These are phyloP conservation scores for Epinephelus cyanopodus DNA, from an alignment of 2,113 vertebrate genomes.

Conservation along the genomic window DNA sequence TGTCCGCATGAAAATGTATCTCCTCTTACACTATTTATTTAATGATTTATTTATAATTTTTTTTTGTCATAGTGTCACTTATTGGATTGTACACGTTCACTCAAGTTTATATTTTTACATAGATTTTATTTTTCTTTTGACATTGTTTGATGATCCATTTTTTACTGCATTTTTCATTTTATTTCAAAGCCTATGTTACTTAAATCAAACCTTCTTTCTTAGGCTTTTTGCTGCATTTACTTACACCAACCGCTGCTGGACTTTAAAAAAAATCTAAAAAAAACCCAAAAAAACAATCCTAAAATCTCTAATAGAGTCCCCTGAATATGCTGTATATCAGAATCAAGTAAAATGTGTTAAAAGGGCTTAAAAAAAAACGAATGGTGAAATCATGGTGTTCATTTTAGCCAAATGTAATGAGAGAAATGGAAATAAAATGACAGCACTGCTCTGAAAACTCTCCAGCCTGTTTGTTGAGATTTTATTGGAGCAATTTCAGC, in stretches of 20 bases:
- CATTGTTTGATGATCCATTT: not conserved
- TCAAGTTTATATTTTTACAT: not conserved
- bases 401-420: conserved; percentile 17
- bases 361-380: not conserved
- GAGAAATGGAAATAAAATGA: conserved; percentile 55
- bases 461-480: conserved; percentile 45
- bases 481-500: conserved; percentile 46
- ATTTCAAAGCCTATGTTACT: not conserved
- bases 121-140: not conserved
- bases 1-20: too few relatives aligned
- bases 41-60: too few relatives aligned
- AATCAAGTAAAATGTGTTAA: conserved; percentile 14
- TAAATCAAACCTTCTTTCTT: not conserved
- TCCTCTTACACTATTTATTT: too few relatives aligned
- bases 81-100: not conserved
- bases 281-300: too few relatives aligned
- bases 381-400: conserved; percentile 1
- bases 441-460: conserved; percentile 37
- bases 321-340: not conserved
- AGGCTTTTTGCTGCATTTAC: not conserved
- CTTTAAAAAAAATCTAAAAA: not conserved
- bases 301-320: not conserved
- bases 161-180: too few relatives aligned
- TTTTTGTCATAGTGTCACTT: too few relatives aligned
- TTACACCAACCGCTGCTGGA: not conserved